Evolutionary conservation across 2,113 vertebrate genomes (phyloP).

Genomic region (Gadus macrocephalus): DNA sequence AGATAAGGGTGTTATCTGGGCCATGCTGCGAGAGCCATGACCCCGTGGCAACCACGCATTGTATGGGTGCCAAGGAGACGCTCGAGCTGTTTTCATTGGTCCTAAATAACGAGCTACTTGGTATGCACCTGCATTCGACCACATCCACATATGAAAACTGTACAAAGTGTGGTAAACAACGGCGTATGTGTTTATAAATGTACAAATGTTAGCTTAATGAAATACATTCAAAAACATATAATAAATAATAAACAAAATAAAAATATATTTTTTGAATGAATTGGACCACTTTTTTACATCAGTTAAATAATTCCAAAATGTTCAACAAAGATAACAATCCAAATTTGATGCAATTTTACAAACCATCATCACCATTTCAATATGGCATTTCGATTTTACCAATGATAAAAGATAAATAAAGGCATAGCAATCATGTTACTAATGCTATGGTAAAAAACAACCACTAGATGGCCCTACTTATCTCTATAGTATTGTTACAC

Average conservation of each 20-base stretch:
- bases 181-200: not conserved
- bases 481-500: too few relatives aligned
- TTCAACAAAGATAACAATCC: too few relatives aligned
- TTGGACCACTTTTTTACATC: not conserved
- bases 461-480: too few relatives aligned
- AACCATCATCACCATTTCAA: too few relatives aligned
- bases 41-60: not conserved
- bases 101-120: not conserved
- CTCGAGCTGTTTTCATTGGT: not conserved
- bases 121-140: not conserved
- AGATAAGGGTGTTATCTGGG: conserved; percentile 39
- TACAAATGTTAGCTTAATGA: not conserved
- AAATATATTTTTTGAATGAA: not conserved
- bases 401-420: too few relatives aligned
- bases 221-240: not conserved
- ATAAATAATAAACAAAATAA: not conserved
- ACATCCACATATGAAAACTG: conserved; percentile 28
- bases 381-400: too few relatives aligned
- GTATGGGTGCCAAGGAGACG: not conserved
- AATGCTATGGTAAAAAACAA: too few relatives aligned
- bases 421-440: too few relatives aligned
- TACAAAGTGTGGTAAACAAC: conserved; percentile 19
- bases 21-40: not conserved
- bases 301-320: not conserved
- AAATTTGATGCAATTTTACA: too few relatives aligned